Conservation (phyloP, 2,888 invertebrate species). For the Lampropteryx suffumata region DNA sequence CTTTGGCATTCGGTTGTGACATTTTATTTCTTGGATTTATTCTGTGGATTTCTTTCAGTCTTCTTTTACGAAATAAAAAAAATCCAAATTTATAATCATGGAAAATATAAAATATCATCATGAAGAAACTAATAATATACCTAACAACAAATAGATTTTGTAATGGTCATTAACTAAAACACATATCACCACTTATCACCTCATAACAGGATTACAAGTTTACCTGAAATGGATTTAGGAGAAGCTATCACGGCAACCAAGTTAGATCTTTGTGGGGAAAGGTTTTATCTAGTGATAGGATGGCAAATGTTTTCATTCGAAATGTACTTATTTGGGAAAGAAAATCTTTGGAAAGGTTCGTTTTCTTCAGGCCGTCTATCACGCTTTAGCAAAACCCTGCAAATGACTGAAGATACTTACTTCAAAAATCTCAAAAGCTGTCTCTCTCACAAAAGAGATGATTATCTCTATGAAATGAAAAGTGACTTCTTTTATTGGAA, state of each 20-base stretch:
- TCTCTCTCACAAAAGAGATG: conserved; percentile 48
- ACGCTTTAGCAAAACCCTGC: conserved; percentile 60
- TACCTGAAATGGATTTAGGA: conserved; percentile 52
- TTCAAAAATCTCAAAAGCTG: conserved; percentile 48
- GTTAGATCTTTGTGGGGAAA: conserved; percentile 45
- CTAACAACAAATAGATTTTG: no score
- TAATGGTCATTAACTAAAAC: no score
- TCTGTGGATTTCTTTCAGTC: no score
- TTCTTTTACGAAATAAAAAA: no score
- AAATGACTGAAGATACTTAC: conserved; percentile 51
- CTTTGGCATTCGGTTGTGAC: no score
- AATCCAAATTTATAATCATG: no score
- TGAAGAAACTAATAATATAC: no score
- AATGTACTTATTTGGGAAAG: conserved; percentile 52
- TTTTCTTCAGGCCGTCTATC: conserved; percentile 58
- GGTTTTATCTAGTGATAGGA: conserved; percentile 54
- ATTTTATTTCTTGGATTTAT: no score
- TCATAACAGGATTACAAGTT: neutral
- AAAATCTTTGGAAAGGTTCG: conserved; percentile 58
- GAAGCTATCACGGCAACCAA: conserved; percentile 59
- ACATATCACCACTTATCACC: no score
- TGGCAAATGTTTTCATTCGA: conserved; percentile 63
- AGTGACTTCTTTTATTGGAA: conserved; percentile 71
- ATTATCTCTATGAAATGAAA: conserved; percentile 61
- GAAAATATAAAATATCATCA: no score